phyloP scores from a whole-genome alignment of 2,888 invertebrate species.

The Zygothrica quintamaculata region DNA sequence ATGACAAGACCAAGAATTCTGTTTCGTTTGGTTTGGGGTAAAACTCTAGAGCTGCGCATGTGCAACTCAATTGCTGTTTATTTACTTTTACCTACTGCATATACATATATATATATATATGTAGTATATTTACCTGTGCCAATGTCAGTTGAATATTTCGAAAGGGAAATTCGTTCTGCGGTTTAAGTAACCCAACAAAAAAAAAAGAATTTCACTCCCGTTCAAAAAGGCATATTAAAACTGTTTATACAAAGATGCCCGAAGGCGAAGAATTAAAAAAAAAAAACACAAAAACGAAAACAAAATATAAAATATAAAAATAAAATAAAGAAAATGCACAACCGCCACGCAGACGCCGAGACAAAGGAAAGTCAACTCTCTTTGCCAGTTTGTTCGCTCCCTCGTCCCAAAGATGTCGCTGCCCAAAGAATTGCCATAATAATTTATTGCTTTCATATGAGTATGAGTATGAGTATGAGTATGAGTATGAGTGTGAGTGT shows the following conservation, averaged over 20 bases:
- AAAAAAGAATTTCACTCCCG: constrained; percentile 76
- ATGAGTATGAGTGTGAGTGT: no score
- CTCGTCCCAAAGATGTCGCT: constrained; percentile 74
- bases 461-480: no score
- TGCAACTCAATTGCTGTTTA: constrained; percentile 80
- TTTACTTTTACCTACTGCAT: constrained; percentile 49
- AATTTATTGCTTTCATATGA: constrained; percentile 82
- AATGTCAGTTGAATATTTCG: constrained; percentile 12
- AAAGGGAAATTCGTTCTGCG: constrained; percentile 74
- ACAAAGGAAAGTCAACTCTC: constrained; percentile 57
- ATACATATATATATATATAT: not conserved
- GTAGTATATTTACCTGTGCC: constrained; percentile 50
- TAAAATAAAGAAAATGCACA: constrained; percentile 53
- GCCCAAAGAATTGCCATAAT: constrained; percentile 70
- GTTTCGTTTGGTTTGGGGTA: no score
- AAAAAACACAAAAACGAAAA: constrained; percentile 3
- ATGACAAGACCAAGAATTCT: constrained; percentile 25
- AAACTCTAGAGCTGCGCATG: constrained; percentile 51
- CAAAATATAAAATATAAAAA: constrained; percentile 13
- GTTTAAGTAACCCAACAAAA: constrained; percentile 71
- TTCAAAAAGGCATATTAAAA: constrained; percentile 62
- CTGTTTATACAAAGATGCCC: constrained; percentile 47
- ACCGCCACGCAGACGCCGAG: constrained; percentile 43
- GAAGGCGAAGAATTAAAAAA: constrained; percentile 10
- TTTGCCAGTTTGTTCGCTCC: constrained; percentile 54